phyloP scores from a whole-genome alignment of 2,888 invertebrate genomes.

The Linnaemya vulpina region DNA sequence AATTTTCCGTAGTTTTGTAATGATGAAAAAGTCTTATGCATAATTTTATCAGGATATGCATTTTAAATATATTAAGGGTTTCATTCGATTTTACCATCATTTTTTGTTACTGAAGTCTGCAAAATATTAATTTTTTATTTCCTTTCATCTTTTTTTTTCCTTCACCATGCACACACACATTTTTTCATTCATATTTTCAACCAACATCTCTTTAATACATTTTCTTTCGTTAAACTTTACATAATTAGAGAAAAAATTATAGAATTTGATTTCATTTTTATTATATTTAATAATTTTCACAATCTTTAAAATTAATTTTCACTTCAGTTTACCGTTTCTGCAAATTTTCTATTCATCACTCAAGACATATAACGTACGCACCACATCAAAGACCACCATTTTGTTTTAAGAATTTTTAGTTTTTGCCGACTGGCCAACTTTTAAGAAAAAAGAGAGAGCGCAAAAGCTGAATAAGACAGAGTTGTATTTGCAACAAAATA shows the following conservation, averaged over 20 bases:
- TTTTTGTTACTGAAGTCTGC: slow-evolving; percentile 28
- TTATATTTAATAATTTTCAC: slow-evolving; percentile 74
- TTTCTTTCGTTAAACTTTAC: slow-evolving; percentile 73
- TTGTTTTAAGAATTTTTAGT: slow-evolving; percentile 81
- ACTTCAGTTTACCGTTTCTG: slow-evolving; percentile 81
- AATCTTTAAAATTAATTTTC: slow-evolving; percentile 77
- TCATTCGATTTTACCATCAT: neutral
- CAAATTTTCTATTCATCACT: slow-evolving; percentile 80
- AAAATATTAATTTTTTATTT: slow-evolving; percentile 63
- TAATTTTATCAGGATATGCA: slow-evolving; percentile 39
- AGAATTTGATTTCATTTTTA: slow-evolving; percentile 74
- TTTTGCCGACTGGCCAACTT: slow-evolving; percentile 72
- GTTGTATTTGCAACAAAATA: slow-evolving; percentile 47
- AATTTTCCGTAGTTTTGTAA: slow-evolving; percentile 52
- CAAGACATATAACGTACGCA: slow-evolving; percentile 82
- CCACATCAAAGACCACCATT: slow-evolving; percentile 84
- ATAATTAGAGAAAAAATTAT: slow-evolving; percentile 71
- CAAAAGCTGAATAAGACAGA: slow-evolving; percentile 60
- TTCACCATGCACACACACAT: slow-evolving; percentile 76
- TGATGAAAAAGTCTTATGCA: slow-evolving; percentile 75
- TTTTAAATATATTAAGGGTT: slow-evolving; percentile 7
- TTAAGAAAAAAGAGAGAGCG: slow-evolving; percentile 64
- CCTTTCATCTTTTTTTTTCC: slow-evolving; percentile 74
- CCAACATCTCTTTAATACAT: slow-evolving; percentile 76
- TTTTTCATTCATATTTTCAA: slow-evolving; percentile 75